Base-by-base conservation (phyloP, 2,113 vertebrate species). In the Callorhinus ursinus region DNA sequence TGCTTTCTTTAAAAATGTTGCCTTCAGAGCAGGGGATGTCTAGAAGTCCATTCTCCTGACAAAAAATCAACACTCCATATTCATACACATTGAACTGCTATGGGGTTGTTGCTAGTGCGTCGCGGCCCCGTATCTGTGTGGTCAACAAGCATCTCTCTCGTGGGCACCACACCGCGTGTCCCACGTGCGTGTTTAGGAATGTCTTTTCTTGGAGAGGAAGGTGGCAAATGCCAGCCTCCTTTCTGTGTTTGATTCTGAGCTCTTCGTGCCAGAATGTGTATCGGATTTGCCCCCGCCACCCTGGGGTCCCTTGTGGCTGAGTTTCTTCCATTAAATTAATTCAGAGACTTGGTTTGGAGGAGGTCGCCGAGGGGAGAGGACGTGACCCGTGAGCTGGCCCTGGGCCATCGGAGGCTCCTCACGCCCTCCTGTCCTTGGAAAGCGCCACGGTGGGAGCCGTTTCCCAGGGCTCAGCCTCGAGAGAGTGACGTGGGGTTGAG, bases 251-350 rank as follows among this genome's bases (percentile, higher is more conserved):
- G 51, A 57, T 0, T 36, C 22, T 19, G 93, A 15, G 18, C 12
- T n/a, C 3, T 1, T 7, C 1, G 0, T 6, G 33, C 53, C n/a
- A 0, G 31, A n/a, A 24, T 0, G 7, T 7, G 10, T 1, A 33
- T 5, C 1, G 21, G 46, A 18, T 12, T 33, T 1, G 8, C 18
- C 31, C 79, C 4, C 3, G 0, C 9, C 4, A 6, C 19, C 1
- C 80, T 0, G 12, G 1, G 31, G 51, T 15, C 39, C 42, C 14
- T 6, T 1, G 0, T 0, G 1, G 49, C 7, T 21, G 51, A 13
- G 1, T 22, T 67, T 63, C 67, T 61, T 15, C 8, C 1, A 0
- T 33, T 36, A 63, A 33, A 28, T 89, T 31, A 7, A 4, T 57
- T 83, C 53, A 55, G 71, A 92, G 63, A 18, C 21, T 3, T 0